A percentile compares a stretch with the other conserved stretches of the same genome.
Conservation (phyloP, 1,140 invertebrate genomes). For the Plodia interpunctella region DNA sequence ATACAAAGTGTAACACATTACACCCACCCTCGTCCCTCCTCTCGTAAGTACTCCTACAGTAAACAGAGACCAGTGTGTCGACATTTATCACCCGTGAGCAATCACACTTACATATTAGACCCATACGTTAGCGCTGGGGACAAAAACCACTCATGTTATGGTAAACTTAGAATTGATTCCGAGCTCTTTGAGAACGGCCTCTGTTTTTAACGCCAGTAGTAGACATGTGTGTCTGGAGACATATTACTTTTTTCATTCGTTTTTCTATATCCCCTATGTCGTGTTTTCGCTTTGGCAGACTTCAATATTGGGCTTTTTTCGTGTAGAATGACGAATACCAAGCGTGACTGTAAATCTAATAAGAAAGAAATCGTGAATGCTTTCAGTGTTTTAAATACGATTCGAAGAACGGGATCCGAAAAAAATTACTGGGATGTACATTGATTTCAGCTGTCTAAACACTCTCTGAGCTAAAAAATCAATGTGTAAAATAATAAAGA, state of each 20-base stretch:
- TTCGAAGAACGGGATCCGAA: not conserved
- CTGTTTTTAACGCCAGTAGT: conserved; percentile 48
- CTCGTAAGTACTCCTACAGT: conserved; percentile 7
- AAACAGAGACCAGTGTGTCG: conserved; percentile 27
- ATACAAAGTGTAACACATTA: too few species aligned
- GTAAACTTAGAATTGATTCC: conserved; percentile 64
- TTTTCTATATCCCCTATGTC: conserved; percentile 41
- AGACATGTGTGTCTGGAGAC: conserved; percentile 47
- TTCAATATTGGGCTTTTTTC: conserved; percentile 40
- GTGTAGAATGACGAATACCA: conserved; percentile 27
- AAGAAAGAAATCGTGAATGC: conserved; percentile 7
- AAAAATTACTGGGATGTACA: not conserved
- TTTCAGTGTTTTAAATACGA: not conserved
- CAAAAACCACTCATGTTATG: conserved; percentile 53
- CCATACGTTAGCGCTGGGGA: conserved; percentile 43
- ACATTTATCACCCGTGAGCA: conserved; percentile 38
- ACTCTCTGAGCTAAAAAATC: too few species aligned
- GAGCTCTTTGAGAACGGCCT: conserved; percentile 40
- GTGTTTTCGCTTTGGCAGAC: conserved; percentile 42
- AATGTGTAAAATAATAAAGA: too few species aligned
- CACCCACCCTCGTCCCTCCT: not conserved
- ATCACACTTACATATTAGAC: conserved; percentile 49
- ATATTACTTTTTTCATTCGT: conserved; percentile 62
- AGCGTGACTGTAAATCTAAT: conserved; percentile 29
- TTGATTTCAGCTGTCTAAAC: too few species aligned